Evolutionary conservation across 2,888 invertebrate species (phyloP).

Genomic region (Anoplius nigerrimus): DNA sequence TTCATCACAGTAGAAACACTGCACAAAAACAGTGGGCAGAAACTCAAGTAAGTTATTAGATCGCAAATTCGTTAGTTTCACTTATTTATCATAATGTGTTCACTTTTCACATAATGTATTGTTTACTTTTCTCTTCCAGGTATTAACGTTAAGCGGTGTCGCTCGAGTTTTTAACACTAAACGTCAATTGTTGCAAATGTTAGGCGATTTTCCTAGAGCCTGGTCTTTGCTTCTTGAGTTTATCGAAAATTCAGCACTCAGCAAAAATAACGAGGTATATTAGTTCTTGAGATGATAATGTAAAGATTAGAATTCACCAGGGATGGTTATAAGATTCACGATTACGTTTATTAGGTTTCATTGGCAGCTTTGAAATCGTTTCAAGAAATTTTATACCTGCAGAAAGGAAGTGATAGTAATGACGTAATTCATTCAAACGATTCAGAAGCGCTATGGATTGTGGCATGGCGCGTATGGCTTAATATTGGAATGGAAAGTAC

Average conservation of each 20-base stretch:
- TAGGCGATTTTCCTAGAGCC: conserved; percentile 94
- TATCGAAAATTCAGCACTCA: conserved; percentile 93
- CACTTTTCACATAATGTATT: background rate
- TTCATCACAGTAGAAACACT: conserved; percentile 98
- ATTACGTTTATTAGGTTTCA: conserved; percentile 79
- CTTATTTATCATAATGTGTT: background rate
- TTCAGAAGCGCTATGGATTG: conserved; percentile 82
- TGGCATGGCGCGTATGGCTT: conserved; percentile 92
- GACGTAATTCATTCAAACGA: conserved; percentile 73
- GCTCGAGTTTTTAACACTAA: conserved; percentile 95
- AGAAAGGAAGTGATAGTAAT: conserved; percentile 77
- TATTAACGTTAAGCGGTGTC: conserved; percentile 91
- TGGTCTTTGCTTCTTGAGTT: conserved; percentile 96
- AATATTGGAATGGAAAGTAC: conserved; percentile 90
- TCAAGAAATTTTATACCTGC: conserved; percentile 91
- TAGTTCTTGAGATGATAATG: background rate
- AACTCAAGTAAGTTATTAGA: conserved; percentile 82
- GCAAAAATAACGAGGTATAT: conserved; percentile 92
- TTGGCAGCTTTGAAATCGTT: conserved; percentile 97
- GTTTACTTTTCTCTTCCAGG: conserved; percentile 75
- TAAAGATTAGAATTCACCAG: background rate
- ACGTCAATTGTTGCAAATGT: conserved; percentile 86
- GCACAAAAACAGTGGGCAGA: conserved; percentile 99
- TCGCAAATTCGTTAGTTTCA: background rate
- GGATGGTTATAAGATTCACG: conserved; percentile 2